Evolutionary conservation across 2,797 vertebrate species (phyloP), one percentile per base, ranked within the genome.

Genomic region (Tangara arthus): DNA sequence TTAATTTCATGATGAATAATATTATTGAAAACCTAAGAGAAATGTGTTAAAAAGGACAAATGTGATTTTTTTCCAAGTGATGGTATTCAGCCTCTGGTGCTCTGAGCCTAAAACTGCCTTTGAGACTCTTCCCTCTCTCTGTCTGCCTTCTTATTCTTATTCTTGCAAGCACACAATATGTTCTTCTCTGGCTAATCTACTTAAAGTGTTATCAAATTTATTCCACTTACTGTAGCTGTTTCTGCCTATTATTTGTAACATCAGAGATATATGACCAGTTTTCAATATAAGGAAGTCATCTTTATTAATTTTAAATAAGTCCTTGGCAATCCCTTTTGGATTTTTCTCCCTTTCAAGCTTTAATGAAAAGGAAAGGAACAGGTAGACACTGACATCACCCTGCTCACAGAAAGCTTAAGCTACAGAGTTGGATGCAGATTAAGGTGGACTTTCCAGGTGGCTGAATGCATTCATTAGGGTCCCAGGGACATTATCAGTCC

Each of bases 111-210:
- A 97, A 95, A 50, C 23, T 86, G 49, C 41, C 70, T 96, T 95
- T 76, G 65, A 95, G 50, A 70, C 30, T 46, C n/a, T 94, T 32
- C 20, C 15, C 8, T n/a, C 9, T 50, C 44, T 82, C 50, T 65
- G 20, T 41, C 52, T 78, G 5, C 9, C 11, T 23, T 34, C 49
- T 76, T n/a, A 49, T 83, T 76, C 63, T 63, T 28, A 61, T 90
- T 69, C 78, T 93, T 93, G 72, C 9, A 26, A 68, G 60, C 20
- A 89, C 61, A 93, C 55, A 94, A 84, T 92, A 55, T 65, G 4
- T 88, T 93, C 65, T 94, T 93, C 93, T 60, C 32, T 15, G 59
- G 22, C 16, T 89, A 96, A 96, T 96, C 89, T 87, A 34, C 75
- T 94, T 96, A 94, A 86, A 86, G 30, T 44, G 73, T 60, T 90